A percentile compares a stretch with the other conserved stretches of the same genome.
Evolutionary conservation across 2,113 vertebrate species (phyloP).

Genomic region (Illadopsis cleaveri): DNA sequence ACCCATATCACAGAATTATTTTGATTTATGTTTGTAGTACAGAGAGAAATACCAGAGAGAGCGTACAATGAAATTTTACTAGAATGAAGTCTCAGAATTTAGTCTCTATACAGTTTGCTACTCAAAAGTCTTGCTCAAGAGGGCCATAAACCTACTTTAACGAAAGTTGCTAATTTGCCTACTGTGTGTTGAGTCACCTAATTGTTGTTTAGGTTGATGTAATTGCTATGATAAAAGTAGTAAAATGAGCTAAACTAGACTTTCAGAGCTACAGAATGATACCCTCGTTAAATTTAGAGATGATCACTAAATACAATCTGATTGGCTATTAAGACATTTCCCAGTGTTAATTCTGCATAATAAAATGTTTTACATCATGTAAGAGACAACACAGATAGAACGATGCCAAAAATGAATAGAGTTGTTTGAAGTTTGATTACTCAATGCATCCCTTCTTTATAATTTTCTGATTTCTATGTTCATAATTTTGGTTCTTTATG

Average conservation of each 20-base stretch:
- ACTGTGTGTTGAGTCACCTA: constrained; percentile 67
- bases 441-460: not conserved
- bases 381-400: not conserved
- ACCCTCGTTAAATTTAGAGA: constrained; percentile 41
- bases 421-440: constrained; percentile 15
- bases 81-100: constrained; percentile 40
- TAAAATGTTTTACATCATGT: not conserved
- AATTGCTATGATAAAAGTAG: constrained; percentile 59
- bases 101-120: constrained; percentile 41
- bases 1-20: constrained; percentile 57
- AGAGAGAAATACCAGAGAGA: constrained; percentile 45
- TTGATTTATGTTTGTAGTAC: constrained; percentile 66
- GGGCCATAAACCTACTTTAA: constrained; percentile 68
- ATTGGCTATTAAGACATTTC: constrained; percentile 45
- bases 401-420: not conserved
- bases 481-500: constrained; percentile 7
- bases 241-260: constrained; percentile 25
- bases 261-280: constrained; percentile 45
- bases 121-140: constrained; percentile 56
- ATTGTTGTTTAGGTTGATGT: constrained; percentile 74
- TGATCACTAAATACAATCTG: constrained; percentile 36
- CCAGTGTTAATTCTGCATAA: not conserved
- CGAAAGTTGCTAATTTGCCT: constrained; percentile 69
- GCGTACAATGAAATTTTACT: constrained; percentile 15
- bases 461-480: constrained; percentile 32